Evolutionary conservation across 2,797 vertebrate species (phyloP), one percentile per base, ranked within the genome.

Genomic region (Enteromius viviparus): DNA sequence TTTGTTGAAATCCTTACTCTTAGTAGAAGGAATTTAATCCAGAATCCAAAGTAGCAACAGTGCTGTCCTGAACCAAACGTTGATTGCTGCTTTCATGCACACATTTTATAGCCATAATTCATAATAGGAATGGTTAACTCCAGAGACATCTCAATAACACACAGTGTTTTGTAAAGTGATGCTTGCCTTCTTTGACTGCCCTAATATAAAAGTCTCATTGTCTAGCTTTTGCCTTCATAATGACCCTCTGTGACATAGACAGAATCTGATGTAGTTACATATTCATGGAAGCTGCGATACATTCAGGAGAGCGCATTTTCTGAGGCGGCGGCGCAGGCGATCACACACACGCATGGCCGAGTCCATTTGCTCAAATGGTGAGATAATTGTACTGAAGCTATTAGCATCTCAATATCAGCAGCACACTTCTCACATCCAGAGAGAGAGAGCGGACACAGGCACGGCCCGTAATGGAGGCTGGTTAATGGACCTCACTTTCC

Each of bases 101-200:
- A 66, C 32, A 10, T 14, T 29, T 64, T 69, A 32, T 51, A 37
- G 8, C 15, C 69, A 12, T 9, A 1, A 11, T 60, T 71, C 26
- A 60, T 60, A 6, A 68, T n/a, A 37, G 37, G 0, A 76, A 78
- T 58, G 26, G 77, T 75, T 84, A 81, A 83, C 55, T n/a, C 29
- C 34, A 87, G 74, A 89, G 91, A 85, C 62, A 72, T 75, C 60
- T 70, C 32, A 86, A 87, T 91, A 87, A 87, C 78, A 53, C 6
- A 0, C 62, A 34, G 15, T 86, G 71, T 86, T 79, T 86, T 90
- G 85, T 84, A 88, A 90, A 91, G 82, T 85, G 85, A 90, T 86
- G 85, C n/a, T 14, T 83, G 76, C 76, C 23, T 89, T 85, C 78
- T 84, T 74, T 77, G 42, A 69, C 66, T 71, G 75, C 75, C 81